These are phyloP conservation scores for Nesoenas mayeri DNA, from an alignment of 2,113 vertebrate species.

Conservation along the genomic window DNA sequence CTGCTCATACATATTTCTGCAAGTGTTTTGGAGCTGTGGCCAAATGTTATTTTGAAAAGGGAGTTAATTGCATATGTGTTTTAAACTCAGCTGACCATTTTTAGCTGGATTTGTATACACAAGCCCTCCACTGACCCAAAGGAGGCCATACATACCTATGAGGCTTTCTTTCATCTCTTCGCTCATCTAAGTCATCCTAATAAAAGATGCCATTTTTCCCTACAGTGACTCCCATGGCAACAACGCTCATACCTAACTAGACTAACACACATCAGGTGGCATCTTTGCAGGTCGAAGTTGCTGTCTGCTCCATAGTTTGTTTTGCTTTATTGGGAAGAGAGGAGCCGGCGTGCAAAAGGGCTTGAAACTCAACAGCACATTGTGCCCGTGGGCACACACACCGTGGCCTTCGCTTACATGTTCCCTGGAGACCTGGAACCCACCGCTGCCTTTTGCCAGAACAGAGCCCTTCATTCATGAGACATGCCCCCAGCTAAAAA, in stretches of 20 bases:
- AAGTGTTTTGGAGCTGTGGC: background rate
- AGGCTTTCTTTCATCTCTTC: background rate
- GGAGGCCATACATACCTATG: background rate
- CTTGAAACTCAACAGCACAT: background rate
- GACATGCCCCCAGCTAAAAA: background rate
- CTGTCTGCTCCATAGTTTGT: background rate
- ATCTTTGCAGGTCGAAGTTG: background rate
- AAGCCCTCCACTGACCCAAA: background rate
- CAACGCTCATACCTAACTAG: background rate
- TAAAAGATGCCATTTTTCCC: background rate
- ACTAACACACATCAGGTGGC: background rate
- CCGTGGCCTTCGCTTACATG: accelerated
- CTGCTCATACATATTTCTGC: background rate
- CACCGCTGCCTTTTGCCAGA: background rate
- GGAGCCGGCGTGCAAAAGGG: background rate
- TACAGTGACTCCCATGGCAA: background rate
- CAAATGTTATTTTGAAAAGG: background rate
- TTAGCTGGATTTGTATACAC: background rate
- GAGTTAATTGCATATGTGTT: background rate
- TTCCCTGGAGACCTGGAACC: background rate
- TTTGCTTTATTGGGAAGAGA: background rate
- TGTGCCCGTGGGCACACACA: background rate
- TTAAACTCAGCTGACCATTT: background rate
- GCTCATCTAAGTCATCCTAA: background rate
- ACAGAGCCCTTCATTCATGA: conserved; percentile 9